A percentile compares a stretch with the other conserved stretches of the same genome.
Conservation (phyloP, 2,888 invertebrate genomes). For the Trissonchulus sp. region DNA sequence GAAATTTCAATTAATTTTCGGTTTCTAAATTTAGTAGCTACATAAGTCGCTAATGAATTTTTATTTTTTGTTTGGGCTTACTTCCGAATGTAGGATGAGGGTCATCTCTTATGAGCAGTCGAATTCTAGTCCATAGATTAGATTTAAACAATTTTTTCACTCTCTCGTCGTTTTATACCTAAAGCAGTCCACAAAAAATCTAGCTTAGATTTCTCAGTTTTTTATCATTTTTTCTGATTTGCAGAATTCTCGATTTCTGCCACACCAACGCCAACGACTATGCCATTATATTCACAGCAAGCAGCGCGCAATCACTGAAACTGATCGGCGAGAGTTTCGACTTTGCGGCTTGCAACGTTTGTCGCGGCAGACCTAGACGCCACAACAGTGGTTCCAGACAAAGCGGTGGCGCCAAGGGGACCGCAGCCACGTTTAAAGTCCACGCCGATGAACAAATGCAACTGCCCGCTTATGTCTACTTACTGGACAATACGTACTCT, state of each 20-base stretch:
- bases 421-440: not conserved
- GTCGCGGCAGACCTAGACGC: not conserved
- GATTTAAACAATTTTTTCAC: not conserved
- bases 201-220: not conserved
- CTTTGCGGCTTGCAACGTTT: slow-evolving; percentile 55
- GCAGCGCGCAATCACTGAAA: slow-evolving; percentile 80
- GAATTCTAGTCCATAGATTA: too few relatives aligned
- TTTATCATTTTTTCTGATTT: slow-evolving; percentile 40
- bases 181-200: not conserved
- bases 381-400: not conserved
- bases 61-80: slow-evolving; percentile 14
- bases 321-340: slow-evolving; percentile 71
- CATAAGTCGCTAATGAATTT: too few relatives aligned
- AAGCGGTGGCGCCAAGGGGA: not conserved
- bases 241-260: slow-evolving; percentile 72
- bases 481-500: slow-evolving; percentile 88
- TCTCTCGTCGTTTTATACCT: not conserved
- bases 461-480: slow-evolving; percentile 67
- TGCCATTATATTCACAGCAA: slow-evolving; percentile 80
- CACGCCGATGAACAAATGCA: not conserved
- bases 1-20: too few relatives aligned
- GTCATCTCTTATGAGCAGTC: too few relatives aligned
- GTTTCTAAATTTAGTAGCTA: too few relatives aligned
- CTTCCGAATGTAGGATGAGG: not conserved
- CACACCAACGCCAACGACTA: slow-evolving; percentile 73